Conservation (phyloP, 2,888 invertebrate species). For the Neoascia interrupta region DNA sequence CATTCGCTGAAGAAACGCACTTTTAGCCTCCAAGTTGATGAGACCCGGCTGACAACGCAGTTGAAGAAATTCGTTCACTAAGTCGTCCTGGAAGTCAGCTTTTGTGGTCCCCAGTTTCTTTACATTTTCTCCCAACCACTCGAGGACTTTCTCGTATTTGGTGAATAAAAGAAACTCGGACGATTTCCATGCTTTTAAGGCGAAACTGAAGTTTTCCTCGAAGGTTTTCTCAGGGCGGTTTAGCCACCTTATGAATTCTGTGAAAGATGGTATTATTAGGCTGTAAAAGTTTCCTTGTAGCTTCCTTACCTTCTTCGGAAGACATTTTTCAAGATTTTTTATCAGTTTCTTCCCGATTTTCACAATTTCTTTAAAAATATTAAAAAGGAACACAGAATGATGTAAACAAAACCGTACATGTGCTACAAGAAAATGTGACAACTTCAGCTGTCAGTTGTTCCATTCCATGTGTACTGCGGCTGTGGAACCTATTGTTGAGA, state of each 20-base stretch:
- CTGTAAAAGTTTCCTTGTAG: too few species aligned
- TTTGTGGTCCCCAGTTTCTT: slow-evolving; percentile 17
- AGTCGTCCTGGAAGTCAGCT: slow-evolving; percentile 66
- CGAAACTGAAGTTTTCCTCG: slow-evolving; percentile 75
- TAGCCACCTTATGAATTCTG: slow-evolving; percentile 77
- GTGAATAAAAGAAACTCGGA: slow-evolving; percentile 74
- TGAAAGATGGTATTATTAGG: too few species aligned
- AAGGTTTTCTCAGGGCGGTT: slow-evolving; percentile 73
- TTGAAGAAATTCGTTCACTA: slow-evolving; percentile 71
- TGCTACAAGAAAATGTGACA: slow-evolving; percentile 26
- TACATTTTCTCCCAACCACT: slow-evolving; percentile 73
- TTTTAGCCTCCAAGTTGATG: slow-evolving; percentile 72
- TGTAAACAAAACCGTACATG: slow-evolving; percentile 61
- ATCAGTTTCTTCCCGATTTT: neutral
- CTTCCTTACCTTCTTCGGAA: slow-evolving; percentile 48
- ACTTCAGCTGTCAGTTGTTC: slow-evolving; percentile 15
- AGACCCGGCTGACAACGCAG: slow-evolving; percentile 75
- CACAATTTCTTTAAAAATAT: too few species aligned
- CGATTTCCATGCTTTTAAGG: slow-evolving; percentile 77
- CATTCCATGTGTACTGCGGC: slow-evolving; percentile 16
- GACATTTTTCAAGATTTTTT: slow-evolving; percentile 43
- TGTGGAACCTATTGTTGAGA: slow-evolving; percentile 8
- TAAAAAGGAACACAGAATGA: neutral
- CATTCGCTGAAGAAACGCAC: slow-evolving; percentile 70
- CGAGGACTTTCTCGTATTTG: slow-evolving; percentile 76